Evolutionary conservation across 1,140 invertebrate species (phyloP), one percentile per base, ranked within the genome.

Genomic region (Odontomachus brunneus): DNA sequence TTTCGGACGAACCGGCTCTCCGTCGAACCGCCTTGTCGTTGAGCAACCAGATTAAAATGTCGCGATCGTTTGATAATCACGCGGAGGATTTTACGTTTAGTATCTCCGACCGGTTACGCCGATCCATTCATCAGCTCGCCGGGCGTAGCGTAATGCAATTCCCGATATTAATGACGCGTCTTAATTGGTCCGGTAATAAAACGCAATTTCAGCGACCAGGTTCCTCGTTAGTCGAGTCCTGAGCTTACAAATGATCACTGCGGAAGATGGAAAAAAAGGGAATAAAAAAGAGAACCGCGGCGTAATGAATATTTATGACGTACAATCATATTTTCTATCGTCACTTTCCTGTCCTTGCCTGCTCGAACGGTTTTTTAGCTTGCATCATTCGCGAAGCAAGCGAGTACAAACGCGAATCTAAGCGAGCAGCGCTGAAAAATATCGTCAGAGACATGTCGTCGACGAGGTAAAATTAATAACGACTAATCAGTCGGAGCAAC

Each of bases 341-440:
- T 82, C 60, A 73, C 51, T 51, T 73, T 74, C 29, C 44, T 83
- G 81, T 51, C 76, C 48, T 59, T 65, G 67, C 60, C 33, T 75
- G 14, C 59, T 74, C 83, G 44, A 84, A 73, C 83, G 81, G 51
- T 84, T 62, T 84, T 83, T 84, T 62, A 83, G 62, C 83, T 84
- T 84, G 83, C 83, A 83, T 84, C 83, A 84, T 53, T 49, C 62
- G 38, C 29, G 29, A 74, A n/a, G 29, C 29, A 33, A n/a, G n/a
- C n/a, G 38, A 44, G 38, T 44, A 63, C 67, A 49, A 63, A 51
- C 38, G 62, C 15, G 81, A 74, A 22, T 19, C 22, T 44, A 73
- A 53, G 57, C 55, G 60, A 75, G 63, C 63, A 75, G 14, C 73
- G 65, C 26, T 9, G 60, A 48, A 65, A 65, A 78, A 80, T 69